Base-by-base conservation (phyloP, 2,113 vertebrate genomes). In the Brachypodius melanocephalos region DNA sequence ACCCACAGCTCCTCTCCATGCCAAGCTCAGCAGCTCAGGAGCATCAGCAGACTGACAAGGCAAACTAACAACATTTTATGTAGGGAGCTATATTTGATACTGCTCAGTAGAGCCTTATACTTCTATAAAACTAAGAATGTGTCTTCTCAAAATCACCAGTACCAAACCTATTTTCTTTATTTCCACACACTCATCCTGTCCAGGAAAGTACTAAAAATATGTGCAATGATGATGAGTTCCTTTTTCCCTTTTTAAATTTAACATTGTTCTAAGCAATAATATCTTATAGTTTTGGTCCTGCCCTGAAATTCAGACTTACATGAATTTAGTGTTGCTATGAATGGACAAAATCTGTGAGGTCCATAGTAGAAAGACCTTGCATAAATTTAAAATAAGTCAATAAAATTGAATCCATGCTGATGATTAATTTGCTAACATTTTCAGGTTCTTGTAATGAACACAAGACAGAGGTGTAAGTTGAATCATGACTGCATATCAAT, bases 1-100 rank as follows among this genome's bases (percentile, higher is more conserved):
- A 81, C 61, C 66, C 81, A 95, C 88, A 80, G 63, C 43, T 85
- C 74, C 71, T 66, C 48, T 71, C 66, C 51, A 16, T 26, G 61
- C 73, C 90, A 94, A 95, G 79, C 32, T 49, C 51, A 79, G 74
- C 17, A 62, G 71, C 17, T 3, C 54, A 73, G 79, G 79, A 43
- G 83, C 87, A 86, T 58, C 78, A 90, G 45, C 51, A 68, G 72
- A 31, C 25, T 79, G 90, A 93, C 74, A 92, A 76, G 89, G 73
- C 69, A 94, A 95, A 93, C 63, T 38, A 92, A 89, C 54, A 88
- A 16, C 69, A 58, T 58, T 89, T 87, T 85, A 52, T 88, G 28
- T 10, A 51, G 81, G 74, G 55, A 95, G 54, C 21, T 93, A 43
- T 55, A 91, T 95, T 79, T 76, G 67, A 83, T 75, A 71, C 26